Base-by-base conservation (phyloP, 2,113 vertebrate species). In the Leucosticte australis region DNA sequence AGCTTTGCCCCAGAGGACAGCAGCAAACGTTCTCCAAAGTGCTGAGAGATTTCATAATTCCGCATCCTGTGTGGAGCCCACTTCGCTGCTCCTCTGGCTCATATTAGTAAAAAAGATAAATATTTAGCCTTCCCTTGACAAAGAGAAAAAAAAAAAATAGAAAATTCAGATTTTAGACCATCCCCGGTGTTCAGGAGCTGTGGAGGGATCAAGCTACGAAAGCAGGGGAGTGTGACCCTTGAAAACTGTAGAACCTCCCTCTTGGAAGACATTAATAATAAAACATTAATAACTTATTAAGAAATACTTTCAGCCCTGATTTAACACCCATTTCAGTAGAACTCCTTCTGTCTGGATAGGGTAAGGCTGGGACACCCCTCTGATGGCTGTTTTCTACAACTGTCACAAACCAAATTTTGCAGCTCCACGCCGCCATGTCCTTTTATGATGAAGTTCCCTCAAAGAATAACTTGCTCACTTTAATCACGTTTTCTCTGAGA, bases 401-500 rank as follows among this genome's bases (percentile, higher is more conserved):
- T 96, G 91, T 92, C 39, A 13, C 96, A 96, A 96, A 96, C 94
- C 96, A 96, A 97, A 97, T 96, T 96, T 95, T 95, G 73, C n/a
- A 42, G 62, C 89, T 97, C 65, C 53, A 42, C 2, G 24, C 93
- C 26, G 2, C 64, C 30, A 57, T 9, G n/a, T 96, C 89, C 91
- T 96, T 97, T 97, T 95, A 95, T 96, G 97, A 96, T 89, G 77
- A 96, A 95, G 88, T 97, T 97, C 91, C 92, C 86, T 95, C 89
- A 67, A 97, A 98, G 97, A 98, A 97, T 92, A 97, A 96, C 95
- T 97, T 6, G 85, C 95, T 97, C 1, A 1, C 97, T 97, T 97
- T 97, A 98, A 98, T 98, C 97, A 97, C 79, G 94, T 98, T 98
- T 97, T 89, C 93, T 76, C 71, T 0, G 49, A 98, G 98, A 98